phyloP scores from a whole-genome alignment of 2,113 vertebrate species.

The Anarrhichthys ocellatus region DNA sequence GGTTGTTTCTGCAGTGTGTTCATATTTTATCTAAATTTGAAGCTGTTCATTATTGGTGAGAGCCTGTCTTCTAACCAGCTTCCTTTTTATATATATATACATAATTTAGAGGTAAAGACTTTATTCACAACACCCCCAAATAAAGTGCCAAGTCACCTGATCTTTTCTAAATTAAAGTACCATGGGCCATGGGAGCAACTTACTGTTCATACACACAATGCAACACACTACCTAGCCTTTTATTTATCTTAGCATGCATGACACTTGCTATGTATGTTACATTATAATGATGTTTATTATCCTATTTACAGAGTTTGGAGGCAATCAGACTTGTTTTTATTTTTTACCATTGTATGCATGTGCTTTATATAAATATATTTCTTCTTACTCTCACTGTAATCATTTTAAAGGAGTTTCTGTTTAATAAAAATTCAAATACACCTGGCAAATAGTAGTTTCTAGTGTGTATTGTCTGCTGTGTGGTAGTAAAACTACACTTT shows the following conservation, averaged over 20 bases:
- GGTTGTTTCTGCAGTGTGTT: constrained; percentile 60
- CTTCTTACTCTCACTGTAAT: constrained; percentile 66
- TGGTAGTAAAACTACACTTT: background rate
- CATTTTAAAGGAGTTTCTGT: constrained; percentile 73
- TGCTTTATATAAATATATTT: constrained; percentile 68
- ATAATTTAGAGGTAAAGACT: constrained; percentile 32
- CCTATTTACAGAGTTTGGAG: constrained; percentile 69
- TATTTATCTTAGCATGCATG: constrained; percentile 79
- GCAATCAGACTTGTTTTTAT: constrained; percentile 48
- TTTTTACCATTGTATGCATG: constrained; percentile 78
- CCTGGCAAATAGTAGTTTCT: background rate
- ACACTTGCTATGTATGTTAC: constrained; percentile 69
- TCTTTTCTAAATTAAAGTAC: constrained; percentile 46
- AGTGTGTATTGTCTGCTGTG: background rate
- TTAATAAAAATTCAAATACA: constrained; percentile 76
- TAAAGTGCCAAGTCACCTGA: constrained; percentile 31
- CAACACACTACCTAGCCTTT: constrained; percentile 69
- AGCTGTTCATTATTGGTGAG: constrained; percentile 55
- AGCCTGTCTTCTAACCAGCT: constrained; percentile 53
- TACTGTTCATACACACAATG: constrained; percentile 41
- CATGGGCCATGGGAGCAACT: constrained; percentile 7
- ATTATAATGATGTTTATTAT: constrained; percentile 65
- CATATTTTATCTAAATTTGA: constrained; percentile 52
- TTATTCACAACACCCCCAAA: constrained; percentile 28
- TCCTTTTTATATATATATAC: constrained; percentile 38